A percentile compares a stretch with the other conserved stretches of the same genome.
Evolutionary conservation across 2,888 invertebrate species (phyloP).

Genomic region (Cantharis rufa): DNA sequence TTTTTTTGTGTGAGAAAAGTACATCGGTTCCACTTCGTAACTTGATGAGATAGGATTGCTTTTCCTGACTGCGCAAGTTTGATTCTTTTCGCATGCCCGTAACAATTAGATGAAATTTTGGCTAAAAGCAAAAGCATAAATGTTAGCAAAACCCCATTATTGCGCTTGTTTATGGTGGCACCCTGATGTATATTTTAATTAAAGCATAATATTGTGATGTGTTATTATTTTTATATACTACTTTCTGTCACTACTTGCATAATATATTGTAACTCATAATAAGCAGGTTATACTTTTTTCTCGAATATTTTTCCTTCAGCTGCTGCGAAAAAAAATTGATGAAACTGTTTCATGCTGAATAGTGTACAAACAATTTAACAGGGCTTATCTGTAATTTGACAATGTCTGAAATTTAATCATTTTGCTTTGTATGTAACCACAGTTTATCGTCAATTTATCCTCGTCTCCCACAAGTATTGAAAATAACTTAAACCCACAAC

Average conservation of each 20-base stretch:
- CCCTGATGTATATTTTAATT: neutral
- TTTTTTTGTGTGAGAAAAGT: neutral
- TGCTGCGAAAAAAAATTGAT: neutral
- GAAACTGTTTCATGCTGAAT: neutral
- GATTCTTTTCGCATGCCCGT: neutral
- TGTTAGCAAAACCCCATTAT: too few relatives aligned
- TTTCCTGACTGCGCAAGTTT: neutral
- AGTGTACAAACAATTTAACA: neutral
- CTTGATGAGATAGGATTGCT: neutral
- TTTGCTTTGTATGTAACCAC: neutral
- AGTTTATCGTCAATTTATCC: neutral
- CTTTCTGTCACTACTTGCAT: neutral
- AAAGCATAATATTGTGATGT: neutral
- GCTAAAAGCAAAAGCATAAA: neutral
- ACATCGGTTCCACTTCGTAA: neutral
- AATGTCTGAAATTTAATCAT: neutral
- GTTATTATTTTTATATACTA: neutral
- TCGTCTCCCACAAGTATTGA: neutral
- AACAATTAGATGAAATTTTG: neutral
- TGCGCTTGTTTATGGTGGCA: neutral
- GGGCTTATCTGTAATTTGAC: neutral
- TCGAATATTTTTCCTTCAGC: neutral
- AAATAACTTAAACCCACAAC: neutral
- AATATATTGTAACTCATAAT: too few relatives aligned
- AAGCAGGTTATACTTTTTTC: neutral